Percentiles rank a stretch among this genome's conserved stretches.
Evolutionary conservation across 2,888 invertebrate species (phyloP).

Genomic region (Resseliella maxima): DNA sequence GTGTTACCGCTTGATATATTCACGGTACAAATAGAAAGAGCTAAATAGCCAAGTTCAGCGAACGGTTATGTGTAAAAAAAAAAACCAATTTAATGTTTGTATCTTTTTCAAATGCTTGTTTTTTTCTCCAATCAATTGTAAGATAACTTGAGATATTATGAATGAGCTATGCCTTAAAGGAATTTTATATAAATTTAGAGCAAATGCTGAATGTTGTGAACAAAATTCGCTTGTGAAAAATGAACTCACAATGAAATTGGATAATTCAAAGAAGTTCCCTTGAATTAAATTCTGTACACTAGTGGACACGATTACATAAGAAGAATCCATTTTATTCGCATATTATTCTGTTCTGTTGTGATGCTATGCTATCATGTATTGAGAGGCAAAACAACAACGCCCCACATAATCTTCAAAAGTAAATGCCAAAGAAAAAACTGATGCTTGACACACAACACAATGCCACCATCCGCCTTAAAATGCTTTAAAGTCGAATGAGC

Average conservation of each 20-base stretch:
- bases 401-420: slow-evolving; percentile 7
- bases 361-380: background rate
- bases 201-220: background rate
- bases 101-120: background rate
- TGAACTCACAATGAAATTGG: background rate
- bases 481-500: background rate
- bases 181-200: background rate
- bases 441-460: background rate
- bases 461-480: background rate
- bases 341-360: background rate
- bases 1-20: background rate
- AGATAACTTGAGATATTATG: background rate
- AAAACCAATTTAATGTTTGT: background rate
- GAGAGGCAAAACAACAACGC: background rate
- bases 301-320: background rate
- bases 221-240: background rate
- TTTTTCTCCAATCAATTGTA: background rate
- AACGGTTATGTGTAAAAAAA: background rate
- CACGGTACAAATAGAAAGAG: too few relatives aligned
- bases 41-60: background rate
- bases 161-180: background rate
- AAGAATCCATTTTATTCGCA: background rate
- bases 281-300: background rate
- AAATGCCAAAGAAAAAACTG: background rate
- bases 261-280: background rate